phyloP scores from a whole-genome alignment of 2,888 invertebrate genomes.

The Eilema depressum region DNA sequence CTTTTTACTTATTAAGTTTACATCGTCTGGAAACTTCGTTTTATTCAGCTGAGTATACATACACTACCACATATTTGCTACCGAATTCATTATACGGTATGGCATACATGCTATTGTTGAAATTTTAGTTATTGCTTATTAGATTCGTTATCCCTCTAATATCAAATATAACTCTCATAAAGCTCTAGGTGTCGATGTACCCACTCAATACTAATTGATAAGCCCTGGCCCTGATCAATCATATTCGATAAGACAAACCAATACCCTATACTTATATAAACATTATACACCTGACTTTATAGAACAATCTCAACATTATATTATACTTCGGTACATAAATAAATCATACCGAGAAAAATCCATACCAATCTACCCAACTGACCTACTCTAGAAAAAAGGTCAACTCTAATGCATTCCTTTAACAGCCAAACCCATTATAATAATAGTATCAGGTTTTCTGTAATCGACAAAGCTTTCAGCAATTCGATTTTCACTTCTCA shows the following conservation, averaged over 20 bases:
- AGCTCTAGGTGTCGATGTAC: background rate
- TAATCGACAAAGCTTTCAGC: background rate
- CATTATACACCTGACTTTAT: background rate
- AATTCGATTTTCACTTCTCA: too few relatives aligned
- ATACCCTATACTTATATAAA: background rate
- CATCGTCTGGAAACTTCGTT: background rate
- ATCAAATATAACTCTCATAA: background rate
- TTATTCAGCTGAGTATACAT: background rate
- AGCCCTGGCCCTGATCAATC: conserved; percentile 33
- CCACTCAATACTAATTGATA: conserved; percentile 27
- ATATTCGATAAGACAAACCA: conserved; percentile 33
- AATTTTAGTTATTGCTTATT: background rate
- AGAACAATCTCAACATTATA: background rate
- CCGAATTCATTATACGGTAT: background rate
- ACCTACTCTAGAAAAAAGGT: conserved; percentile 39
- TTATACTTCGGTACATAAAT: too few relatives aligned
- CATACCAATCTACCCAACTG: conserved; percentile 35
- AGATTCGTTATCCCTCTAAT: background rate
- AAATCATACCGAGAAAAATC: conserved; percentile 11
- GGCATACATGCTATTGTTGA: background rate
- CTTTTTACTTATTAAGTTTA: background rate
- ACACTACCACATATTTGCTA: background rate
- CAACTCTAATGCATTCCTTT: conserved; percentile 21
- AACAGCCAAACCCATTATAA: conserved; percentile 12
- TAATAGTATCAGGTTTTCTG: background rate